Evolutionary conservation across 2,888 invertebrate species (phyloP), one percentile per base, ranked within the genome.

Genomic region (Anthoptus insignis): DNA sequence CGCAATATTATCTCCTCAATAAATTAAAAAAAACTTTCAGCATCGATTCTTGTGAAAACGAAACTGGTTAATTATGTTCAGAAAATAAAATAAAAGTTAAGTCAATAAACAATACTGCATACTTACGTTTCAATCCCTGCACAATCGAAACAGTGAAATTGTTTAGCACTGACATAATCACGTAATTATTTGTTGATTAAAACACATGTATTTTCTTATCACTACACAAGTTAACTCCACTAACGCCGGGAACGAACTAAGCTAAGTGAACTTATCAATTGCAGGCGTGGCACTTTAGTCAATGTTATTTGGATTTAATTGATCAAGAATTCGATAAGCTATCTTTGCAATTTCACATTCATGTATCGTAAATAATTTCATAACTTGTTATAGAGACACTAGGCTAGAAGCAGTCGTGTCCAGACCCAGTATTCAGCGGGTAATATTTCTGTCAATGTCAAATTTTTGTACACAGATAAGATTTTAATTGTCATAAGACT

Each of bases 141-240:
- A 87, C 88, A 53, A 92, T 81, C 5, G 86, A 85, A 67, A 91
- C 91, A 24, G 87, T 86, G 67, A 92, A 91, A 67, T 91, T 92
- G 72, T 91, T 92, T 32, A 92, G 71, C 74, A 89, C 85, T 68
- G 91, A 91, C 91, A 91, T 92, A 65, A 27, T 56, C 69, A 72
- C 72, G 65, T 73, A 70, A 61, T 69, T 63, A 69, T 53, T 70
- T 57, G 53, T 67, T 67, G n/a, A 67, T 70, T 61, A 68, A 72
- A 58, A 34, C 50, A 64, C 66, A 65, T 54, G 60, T 69, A 64
- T n/a, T 53, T 57, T 53, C 65, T 68, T 75, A 73, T 70, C 72
- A 68, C 65, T 57, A 27, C 27, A 42, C 64, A 61, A 65, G 63
- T 49, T 24, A 49, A 52, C 45, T 32, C 45, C 42, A 49, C 60